phyloP scores from a whole-genome alignment of 1,140 invertebrate genomes.

The Drosophila sp. region DNA sequence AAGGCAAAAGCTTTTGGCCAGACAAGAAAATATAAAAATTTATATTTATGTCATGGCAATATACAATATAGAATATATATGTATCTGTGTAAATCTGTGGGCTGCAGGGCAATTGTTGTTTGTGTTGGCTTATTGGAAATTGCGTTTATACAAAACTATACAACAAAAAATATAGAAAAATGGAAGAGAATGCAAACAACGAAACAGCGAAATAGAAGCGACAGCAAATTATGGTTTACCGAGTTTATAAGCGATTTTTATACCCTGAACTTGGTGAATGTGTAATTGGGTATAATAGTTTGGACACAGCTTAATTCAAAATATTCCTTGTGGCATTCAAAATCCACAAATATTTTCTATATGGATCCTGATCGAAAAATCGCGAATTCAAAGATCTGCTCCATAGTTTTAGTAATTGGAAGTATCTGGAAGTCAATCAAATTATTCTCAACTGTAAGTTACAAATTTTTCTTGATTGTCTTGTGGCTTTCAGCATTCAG shows the following conservation, averaged over 20 bases:
- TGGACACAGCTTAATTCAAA: too few species aligned
- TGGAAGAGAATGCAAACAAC: conserved; percentile 9
- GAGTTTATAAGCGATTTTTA: conserved; percentile 64
- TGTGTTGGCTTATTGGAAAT: conserved; percentile 43
- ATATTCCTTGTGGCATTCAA: too few species aligned
- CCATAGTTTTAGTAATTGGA: neutral
- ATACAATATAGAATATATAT: conserved; percentile 25
- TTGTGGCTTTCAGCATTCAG: conserved; percentile 9
- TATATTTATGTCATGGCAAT: conserved; percentile 62
- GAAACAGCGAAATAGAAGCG: conserved; percentile 33
- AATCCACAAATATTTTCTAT: too few species aligned
- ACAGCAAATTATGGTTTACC: conserved; percentile 70
- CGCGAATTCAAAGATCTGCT: too few species aligned
- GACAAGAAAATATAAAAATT: conserved; percentile 66
- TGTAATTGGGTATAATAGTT: too few species aligned
- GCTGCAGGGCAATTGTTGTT: conserved; percentile 17
- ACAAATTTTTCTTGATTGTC: conserved; percentile 13
- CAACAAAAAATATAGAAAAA: conserved; percentile 7
- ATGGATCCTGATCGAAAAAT: too few species aligned
- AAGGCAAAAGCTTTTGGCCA: conserved; percentile 60
- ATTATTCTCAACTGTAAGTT: neutral
- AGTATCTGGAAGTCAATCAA: conserved; percentile 8
- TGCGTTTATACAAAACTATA: conserved; percentile 56
- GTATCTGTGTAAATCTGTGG: conserved; percentile 18
- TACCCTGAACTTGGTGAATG: conserved; percentile 5